A percentile compares a stretch with the other conserved stretches of the same genome.
Evolutionary conservation across 1,140 invertebrate genomes (phyloP).

Genomic region (Oscheius sp.): DNA sequence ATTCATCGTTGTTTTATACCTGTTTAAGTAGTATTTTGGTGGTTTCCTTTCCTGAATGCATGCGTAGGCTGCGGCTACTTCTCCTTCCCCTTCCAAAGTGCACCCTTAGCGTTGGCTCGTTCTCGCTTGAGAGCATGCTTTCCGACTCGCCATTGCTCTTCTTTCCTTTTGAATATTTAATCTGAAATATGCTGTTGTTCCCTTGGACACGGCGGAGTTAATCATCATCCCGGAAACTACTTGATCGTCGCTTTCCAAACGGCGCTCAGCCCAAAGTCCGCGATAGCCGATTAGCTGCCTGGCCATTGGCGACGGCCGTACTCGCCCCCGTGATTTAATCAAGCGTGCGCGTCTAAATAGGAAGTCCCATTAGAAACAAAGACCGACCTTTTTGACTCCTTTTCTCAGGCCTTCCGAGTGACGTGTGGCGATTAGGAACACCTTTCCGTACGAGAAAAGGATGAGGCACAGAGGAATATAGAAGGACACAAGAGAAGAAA

Average conservation of each 20-base stretch:
- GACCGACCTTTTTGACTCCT: constrained; percentile 54
- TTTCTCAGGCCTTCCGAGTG: constrained; percentile 55
- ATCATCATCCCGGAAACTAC: no score
- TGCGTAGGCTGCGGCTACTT: constrained; percentile 8
- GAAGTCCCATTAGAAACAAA: constrained; percentile 3
- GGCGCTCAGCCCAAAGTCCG: background rate
- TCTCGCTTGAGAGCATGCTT: constrained; percentile 29
- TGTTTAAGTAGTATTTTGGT: constrained; percentile 33
- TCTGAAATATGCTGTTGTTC: constrained; percentile 26
- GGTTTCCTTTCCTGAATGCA: constrained; percentile 22
- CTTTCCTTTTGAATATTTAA: constrained; percentile 39
- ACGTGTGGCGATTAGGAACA: constrained; percentile 59
- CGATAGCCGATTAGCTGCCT: background rate
- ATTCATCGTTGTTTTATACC: constrained; percentile 10
- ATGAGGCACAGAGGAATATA: constrained; percentile 59
- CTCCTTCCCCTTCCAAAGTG: constrained; percentile 53
- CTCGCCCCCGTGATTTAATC: constrained; percentile 5
- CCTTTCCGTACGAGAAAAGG: constrained; percentile 58
- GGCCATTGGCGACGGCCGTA: background rate
- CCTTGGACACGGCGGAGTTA: no score
- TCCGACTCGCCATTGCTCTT: constrained; percentile 35
- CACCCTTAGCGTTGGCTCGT: constrained; percentile 55
- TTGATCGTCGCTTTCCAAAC: no score
- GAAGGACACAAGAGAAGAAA: constrained; percentile 59
- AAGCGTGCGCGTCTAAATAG: background rate